phyloP scores from a whole-genome alignment of 2,113 vertebrate species.

The Zeus faber region DNA sequence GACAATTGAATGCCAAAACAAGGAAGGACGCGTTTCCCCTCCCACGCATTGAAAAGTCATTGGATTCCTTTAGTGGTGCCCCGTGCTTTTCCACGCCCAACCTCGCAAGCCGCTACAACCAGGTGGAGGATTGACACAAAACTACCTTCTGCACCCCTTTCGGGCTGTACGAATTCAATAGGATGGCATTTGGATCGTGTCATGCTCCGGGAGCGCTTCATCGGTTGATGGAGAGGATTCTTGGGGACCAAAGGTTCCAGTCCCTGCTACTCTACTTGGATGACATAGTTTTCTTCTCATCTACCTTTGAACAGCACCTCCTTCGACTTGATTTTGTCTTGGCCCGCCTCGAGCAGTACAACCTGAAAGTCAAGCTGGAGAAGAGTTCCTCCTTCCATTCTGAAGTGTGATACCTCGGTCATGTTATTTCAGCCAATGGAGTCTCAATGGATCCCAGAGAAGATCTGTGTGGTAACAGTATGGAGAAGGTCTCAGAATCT shows the following conservation, averaged over 20 bases:
- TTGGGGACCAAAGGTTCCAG: conserved; percentile 2
- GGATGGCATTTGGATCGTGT: background rate
- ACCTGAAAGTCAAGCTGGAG: background rate
- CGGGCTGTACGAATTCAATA: background rate
- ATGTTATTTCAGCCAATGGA: background rate
- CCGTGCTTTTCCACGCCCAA: background rate
- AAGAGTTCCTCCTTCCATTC: no score
- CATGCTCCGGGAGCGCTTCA: background rate
- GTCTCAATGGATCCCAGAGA: background rate
- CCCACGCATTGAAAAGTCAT: background rate
- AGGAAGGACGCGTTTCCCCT: conserved; percentile 3
- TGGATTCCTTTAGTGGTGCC: background rate
- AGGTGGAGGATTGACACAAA: background rate
- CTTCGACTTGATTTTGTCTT: background rate
- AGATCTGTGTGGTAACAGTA: conserved; percentile 1
- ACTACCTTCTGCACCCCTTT: background rate
- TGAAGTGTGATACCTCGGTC: background rate
- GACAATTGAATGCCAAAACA: conserved; percentile 5
- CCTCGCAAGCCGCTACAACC: background rate
- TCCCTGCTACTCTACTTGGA: conserved; percentile 1
- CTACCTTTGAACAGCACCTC: background rate
- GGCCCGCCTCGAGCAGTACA: background rate
- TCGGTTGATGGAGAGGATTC: background rate
- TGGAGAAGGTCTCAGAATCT: background rate
- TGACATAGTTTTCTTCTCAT: conserved; percentile 1